A percentile compares a stretch with the other conserved stretches of the same genome.
These are phyloP conservation scores for Melanotus villosus DNA, from an alignment of 2,888 invertebrate species.

Conservation along the genomic window DNA sequence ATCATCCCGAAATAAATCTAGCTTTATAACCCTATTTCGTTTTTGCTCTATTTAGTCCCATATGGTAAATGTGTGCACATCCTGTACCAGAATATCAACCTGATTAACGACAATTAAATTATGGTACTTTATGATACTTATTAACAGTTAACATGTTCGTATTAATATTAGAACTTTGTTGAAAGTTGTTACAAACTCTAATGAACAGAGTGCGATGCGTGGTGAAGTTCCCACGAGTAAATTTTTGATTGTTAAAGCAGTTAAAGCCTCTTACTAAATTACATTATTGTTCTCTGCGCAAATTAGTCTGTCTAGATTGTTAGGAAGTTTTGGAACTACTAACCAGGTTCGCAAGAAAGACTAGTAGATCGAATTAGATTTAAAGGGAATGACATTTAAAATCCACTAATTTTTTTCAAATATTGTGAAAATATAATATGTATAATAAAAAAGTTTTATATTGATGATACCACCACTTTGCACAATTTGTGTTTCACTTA, in stretches of 20 bases:
- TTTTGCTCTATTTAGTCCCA: too few species aligned
- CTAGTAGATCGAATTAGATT: too few species aligned
- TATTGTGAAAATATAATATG: too few species aligned
- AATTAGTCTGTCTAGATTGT: constrained; percentile 1
- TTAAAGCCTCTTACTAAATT: constrained; percentile 2
- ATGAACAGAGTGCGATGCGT: neutral
- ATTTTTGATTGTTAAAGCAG: constrained; percentile 12
- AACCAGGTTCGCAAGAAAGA: neutral
- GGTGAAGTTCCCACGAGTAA: constrained; percentile 13
- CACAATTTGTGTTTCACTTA: too few species aligned
- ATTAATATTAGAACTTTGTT: constrained; percentile 1
- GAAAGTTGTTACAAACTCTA: neutral
- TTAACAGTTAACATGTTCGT: constrained; percentile 7
- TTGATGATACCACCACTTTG: too few species aligned
- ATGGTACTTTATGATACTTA: neutral
- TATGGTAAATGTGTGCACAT: neutral
- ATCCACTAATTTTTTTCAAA: too few species aligned
- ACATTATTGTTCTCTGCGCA: constrained; percentile 12
- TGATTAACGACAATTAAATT: neutral
- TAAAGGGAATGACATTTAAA: too few species aligned
- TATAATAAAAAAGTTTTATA: too few species aligned
- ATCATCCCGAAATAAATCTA: constrained; percentile 1
- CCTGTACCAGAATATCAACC: neutral
- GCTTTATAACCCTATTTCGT: neutral
- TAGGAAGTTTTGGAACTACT: neutral